Conservation (phyloP, 2,113 vertebrate genomes). For the Lipophrys pholis region DNA sequence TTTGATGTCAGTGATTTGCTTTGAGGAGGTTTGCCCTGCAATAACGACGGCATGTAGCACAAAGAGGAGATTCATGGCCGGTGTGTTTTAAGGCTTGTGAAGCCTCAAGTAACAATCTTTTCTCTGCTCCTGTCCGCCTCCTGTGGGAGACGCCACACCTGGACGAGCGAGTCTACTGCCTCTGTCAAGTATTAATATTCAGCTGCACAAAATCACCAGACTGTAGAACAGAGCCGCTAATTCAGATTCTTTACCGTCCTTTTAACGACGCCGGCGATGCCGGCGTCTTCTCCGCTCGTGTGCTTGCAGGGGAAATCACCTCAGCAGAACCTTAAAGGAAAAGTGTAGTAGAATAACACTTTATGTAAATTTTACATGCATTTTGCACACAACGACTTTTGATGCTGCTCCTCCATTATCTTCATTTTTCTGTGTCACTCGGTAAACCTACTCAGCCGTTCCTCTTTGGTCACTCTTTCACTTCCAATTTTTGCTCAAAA, state of each 20-base stretch:
- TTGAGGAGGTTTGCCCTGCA: neutral
- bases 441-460: constrained; percentile 55
- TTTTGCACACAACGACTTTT: constrained; percentile 12
- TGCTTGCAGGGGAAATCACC: neutral
- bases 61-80: neutral
- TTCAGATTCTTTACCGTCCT: constrained; percentile 17
- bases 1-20: constrained; percentile 17
- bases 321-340: neutral
- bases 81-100: constrained; percentile 10
- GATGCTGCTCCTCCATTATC: constrained; percentile 13
- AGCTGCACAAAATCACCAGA: constrained; percentile 29
- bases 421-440: constrained; percentile 43
- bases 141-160: constrained; percentile 39
- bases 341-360: neutral
- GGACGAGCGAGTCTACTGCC: constrained; percentile 31
- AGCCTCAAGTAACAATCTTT: constrained; percentile 12
- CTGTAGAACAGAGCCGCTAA: constrained; percentile 29
- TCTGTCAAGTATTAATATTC: constrained; percentile 44
- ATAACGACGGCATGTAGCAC: neutral
- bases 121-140: constrained; percentile 19
- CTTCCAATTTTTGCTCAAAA: constrained; percentile 6
- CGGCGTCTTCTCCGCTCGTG: neutral
- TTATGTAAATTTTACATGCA: neutral
- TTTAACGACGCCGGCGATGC: constrained; percentile 9
- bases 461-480: constrained; percentile 25